A percentile compares a stretch with the other conserved stretches of the same genome.
These are phyloP conservation scores for Drosophila dunni DNA, from an alignment of 1,140 invertebrate genomes.

Conservation along the genomic window DNA sequence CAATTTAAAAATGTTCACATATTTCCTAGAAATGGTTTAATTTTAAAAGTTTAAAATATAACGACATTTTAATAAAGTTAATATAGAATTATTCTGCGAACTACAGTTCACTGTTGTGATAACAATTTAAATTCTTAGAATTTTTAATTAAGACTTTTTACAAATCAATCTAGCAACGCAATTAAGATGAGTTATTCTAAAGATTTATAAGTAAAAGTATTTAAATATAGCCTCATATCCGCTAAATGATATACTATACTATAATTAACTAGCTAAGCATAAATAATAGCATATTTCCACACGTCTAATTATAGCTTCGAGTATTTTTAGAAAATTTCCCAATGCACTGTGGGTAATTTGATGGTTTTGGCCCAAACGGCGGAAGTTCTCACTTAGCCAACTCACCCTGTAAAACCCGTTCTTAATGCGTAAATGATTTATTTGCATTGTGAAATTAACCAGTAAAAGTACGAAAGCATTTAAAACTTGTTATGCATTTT, in stretches of 20 bases:
- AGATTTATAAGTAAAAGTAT: neutral
- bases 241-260: neutral
- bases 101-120: no score
- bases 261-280: conserved; percentile 7
- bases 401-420: conserved; percentile 20
- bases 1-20: no score
- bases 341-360: conserved; percentile 5
- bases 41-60: no score
- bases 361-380: neutral
- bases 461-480: conserved; percentile 26
- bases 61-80: no score
- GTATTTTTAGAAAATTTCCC: conserved; percentile 10
- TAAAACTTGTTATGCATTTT: conserved; percentile 30
- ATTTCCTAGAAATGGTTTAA: no score
- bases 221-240: conserved; percentile 1
- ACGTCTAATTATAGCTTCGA: neutral
- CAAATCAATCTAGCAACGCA: no score
- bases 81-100: no score
- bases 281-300: conserved; percentile 9
- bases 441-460: conserved; percentile 36
- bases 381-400: neutral
- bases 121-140: no score
- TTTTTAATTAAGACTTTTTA: no score
- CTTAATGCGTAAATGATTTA: neutral
- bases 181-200: no score